Conservation (phyloP, 1,140 invertebrate species). For the Lepidurus packardi region DNA sequence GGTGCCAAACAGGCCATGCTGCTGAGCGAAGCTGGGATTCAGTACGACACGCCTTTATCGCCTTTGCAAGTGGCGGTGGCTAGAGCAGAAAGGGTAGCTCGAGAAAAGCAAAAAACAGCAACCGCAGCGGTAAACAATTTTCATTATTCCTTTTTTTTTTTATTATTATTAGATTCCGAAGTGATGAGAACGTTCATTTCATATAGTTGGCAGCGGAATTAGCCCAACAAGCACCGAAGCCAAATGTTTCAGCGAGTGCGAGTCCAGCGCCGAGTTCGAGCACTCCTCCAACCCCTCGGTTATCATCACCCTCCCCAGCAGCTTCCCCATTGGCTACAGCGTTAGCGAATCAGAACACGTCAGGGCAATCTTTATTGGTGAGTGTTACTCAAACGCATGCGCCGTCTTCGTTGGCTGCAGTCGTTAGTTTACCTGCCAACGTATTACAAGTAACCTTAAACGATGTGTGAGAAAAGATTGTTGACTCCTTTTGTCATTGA, state of each 20-base stretch:
- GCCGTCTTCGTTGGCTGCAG: background rate
- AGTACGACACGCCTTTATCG: constrained; percentile 74
- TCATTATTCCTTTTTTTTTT: background rate
- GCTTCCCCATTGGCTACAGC: background rate
- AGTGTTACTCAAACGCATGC: background rate
- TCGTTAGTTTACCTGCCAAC: background rate
- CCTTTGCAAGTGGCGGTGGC: constrained; percentile 77
- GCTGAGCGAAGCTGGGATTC: constrained; percentile 73
- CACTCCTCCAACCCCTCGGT: background rate
- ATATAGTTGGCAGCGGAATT: constrained; percentile 2
- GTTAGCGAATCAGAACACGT: background rate
- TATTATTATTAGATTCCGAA: background rate
- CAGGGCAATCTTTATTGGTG: background rate
- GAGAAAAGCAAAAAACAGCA: constrained; percentile 62
- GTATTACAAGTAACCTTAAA: background rate
- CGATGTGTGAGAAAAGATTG: background rate
- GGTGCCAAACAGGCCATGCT: constrained; percentile 67
- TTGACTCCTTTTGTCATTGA: background rate
- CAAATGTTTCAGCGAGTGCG: background rate
- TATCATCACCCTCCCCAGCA: background rate
- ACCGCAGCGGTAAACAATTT: constrained; percentile 30
- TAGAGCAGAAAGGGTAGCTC: constrained; percentile 72
- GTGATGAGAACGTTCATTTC: background rate
- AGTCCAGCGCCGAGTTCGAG: background rate
- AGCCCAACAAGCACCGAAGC: background rate